Percentiles rank a stretch among this genome's conserved stretches.
phyloP scores from a whole-genome alignment of 2,797 vertebrate species.

The Melanotaenia pygmaea region DNA sequence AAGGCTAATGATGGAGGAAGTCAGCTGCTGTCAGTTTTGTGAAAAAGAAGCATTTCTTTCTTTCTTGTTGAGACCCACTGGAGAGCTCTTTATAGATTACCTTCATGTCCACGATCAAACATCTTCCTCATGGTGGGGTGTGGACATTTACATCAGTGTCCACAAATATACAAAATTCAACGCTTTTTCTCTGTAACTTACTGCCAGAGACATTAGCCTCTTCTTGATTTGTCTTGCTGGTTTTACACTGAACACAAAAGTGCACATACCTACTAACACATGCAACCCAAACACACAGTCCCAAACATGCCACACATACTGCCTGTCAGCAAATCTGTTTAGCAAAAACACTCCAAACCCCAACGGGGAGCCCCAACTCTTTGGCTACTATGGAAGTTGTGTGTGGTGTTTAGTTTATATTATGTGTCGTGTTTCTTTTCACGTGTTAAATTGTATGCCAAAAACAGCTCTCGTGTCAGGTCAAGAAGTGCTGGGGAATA shows the following conservation, averaged over 20 bases:
- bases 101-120: not conserved
- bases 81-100: not conserved
- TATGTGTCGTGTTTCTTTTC: not conserved
- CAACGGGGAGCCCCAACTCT: conserved; percentile 3
- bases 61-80: not conserved
- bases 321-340: conserved; percentile 8
- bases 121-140: not conserved
- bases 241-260: not conserved
- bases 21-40: conserved; percentile 39
- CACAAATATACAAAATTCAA: not conserved
- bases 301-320: not conserved
- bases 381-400: conserved; percentile 25
- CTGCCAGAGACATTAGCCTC: not conserved
- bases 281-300: not conserved
- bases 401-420: not conserved
- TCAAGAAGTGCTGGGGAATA: conserved; percentile 12
- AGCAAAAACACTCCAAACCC: conserved; percentile 11
- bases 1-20: conserved; percentile 49
- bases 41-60: conserved; percentile 34
- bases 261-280: not conserved
- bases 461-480: conserved; percentile 2
- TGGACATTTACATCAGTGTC: not conserved
- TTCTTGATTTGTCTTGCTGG: not conserved
- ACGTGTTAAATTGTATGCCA: not conserved
- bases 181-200: not conserved